These are phyloP conservation scores for Calyptommatus sinebrachiatus DNA, from an alignment of 2,113 vertebrate species.

Conservation along the genomic window DNA sequence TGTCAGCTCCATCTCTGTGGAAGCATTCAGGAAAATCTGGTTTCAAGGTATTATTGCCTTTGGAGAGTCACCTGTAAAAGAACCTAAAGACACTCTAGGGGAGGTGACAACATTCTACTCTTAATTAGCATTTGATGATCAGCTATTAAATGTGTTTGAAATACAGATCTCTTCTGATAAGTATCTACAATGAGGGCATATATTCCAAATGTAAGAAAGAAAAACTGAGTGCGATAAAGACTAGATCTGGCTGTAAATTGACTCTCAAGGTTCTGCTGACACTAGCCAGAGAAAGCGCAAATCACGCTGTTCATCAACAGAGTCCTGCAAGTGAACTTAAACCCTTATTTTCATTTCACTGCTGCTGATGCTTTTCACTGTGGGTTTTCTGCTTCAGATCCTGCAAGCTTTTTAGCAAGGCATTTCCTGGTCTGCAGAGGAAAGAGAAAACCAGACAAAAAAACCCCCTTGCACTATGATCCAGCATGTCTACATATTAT, in stretches of 20 bases:
- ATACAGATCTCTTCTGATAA: neutral
- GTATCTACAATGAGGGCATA: neutral
- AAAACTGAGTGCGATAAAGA: neutral
- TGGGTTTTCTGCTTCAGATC: neutral
- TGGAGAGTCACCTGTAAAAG: neutral
- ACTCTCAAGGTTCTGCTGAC: conserved; percentile 14
- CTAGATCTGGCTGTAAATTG: neutral
- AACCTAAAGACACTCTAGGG: neutral
- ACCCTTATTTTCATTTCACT: neutral
- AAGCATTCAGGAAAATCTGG: neutral
- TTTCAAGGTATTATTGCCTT: neutral
- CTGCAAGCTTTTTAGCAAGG: neutral
- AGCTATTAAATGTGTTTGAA: neutral
- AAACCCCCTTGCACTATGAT: neutral
- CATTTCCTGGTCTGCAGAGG: neutral
- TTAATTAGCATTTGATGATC: neutral
- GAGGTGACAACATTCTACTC: neutral
- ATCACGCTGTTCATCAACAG: neutral
- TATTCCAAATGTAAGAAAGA: neutral
- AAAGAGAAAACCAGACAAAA: neutral
- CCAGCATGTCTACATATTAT: neutral
- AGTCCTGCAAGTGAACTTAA: neutral
- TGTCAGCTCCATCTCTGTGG: neutral
- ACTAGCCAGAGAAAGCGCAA: neutral
- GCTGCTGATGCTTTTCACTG: neutral